These are phyloP conservation scores for Accipiter virgatus DNA, from an alignment of 2,113 vertebrate genomes.

Conservation along the genomic window DNA sequence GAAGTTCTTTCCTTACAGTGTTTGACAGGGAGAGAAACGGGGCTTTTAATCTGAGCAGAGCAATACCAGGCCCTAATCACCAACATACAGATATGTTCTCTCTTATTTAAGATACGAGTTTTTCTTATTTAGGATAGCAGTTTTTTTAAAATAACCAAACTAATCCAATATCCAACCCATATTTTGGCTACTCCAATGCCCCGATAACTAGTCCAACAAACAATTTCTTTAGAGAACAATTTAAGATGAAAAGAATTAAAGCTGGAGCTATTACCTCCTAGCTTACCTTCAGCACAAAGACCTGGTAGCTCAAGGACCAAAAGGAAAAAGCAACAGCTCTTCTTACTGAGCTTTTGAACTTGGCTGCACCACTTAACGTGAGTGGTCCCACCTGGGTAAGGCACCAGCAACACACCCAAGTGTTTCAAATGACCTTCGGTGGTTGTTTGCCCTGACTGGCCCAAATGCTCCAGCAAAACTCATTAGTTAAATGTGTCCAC, in stretches of 20 bases:
- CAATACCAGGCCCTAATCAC: background rate
- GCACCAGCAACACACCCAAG: background rate
- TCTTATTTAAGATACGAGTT: background rate
- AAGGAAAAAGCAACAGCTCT: fast-evolving
- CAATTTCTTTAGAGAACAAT: background rate
- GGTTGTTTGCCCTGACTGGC: background rate
- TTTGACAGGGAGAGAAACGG: slow-evolving; percentile 42
- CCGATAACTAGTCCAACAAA: background rate
- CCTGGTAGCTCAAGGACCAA: fast-evolving
- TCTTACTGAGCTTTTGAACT: background rate
- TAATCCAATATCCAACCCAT: background rate
- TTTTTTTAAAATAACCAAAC: background rate
- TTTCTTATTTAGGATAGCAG: background rate
- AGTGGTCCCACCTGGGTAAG: background rate
- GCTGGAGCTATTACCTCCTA: background rate
- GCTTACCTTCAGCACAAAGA: background rate
- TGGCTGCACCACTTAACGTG: background rate
- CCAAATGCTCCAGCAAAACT: background rate
- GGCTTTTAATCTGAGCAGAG: slow-evolving; percentile 24
- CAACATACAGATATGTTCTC: background rate
- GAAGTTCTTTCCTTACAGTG: slow-evolving; percentile 55
- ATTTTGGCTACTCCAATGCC: background rate
- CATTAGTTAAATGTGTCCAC: background rate
- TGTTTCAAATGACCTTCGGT: background rate
- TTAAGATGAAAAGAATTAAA: background rate